Conservation (phyloP, 2,113 vertebrate species). For the Macaca nemestrina region DNA sequence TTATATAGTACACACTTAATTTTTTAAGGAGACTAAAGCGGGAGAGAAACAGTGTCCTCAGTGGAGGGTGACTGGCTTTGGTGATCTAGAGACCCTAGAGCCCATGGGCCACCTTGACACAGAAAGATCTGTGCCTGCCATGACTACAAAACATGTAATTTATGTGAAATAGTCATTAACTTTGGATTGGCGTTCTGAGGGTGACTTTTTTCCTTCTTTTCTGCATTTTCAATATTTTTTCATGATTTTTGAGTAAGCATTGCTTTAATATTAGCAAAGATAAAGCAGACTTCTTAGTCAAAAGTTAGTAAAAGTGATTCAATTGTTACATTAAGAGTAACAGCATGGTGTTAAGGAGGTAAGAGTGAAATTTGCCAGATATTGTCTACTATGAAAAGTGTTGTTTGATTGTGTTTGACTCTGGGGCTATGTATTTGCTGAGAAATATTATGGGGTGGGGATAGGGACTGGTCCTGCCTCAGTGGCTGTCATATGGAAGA, state of each 20-base stretch:
- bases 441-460: not conserved
- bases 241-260: not conserved
- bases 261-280: not conserved
- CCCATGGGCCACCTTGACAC: too few relatives aligned
- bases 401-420: not conserved
- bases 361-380: not conserved
- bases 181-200: fast-evolving
- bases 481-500: fast-evolving
- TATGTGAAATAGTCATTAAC: fast-evolving
- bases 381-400: not conserved
- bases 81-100: not conserved
- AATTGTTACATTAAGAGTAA: not conserved
- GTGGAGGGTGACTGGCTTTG: too few relatives aligned
- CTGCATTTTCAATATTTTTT: not conserved
- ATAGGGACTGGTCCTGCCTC: not conserved
- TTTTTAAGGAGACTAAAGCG: too few relatives aligned
- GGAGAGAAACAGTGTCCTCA: not conserved
- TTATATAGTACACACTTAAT: not conserved
- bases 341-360: not conserved
- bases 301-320: not conserved
- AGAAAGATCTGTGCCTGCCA: not conserved
- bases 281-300: not conserved
- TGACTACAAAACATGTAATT: fast-evolving
- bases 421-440: not conserved
- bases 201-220: not conserved